Conservation (phyloP, 2,888 invertebrate species). For the Ophion obscuratus region DNA sequence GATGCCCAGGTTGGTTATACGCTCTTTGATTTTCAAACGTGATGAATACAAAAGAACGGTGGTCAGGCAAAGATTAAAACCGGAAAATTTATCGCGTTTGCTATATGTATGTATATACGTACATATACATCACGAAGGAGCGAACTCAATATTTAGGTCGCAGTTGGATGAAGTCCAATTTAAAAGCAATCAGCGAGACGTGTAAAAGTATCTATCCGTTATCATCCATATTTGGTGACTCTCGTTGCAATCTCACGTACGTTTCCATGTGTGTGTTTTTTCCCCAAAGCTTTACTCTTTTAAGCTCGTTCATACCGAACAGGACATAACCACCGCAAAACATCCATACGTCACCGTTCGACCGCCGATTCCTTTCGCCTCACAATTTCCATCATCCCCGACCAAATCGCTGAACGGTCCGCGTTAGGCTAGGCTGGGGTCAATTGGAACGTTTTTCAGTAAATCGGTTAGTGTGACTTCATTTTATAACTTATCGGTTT, state of each 20-base stretch:
- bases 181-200: slow-evolving; percentile 69
- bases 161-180: slow-evolving; percentile 72
- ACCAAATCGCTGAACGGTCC: slow-evolving; percentile 25
- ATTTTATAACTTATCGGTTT: no score
- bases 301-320: slow-evolving; percentile 17
- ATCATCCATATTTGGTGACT: slow-evolving; percentile 50
- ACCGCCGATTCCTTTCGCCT: slow-evolving; percentile 8
- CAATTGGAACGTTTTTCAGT: no score
- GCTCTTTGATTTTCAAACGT: slow-evolving; percentile 46
- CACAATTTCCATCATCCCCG: slow-evolving; percentile 5
- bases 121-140: slow-evolving; percentile 24
- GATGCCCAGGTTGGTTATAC: slow-evolving; percentile 8
- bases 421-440: neutral
- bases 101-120: slow-evolving; percentile 5
- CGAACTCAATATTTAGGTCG: slow-evolving; percentile 61
- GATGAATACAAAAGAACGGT: slow-evolving; percentile 33
- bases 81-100: slow-evolving; percentile 39
- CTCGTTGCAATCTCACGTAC: slow-evolving; percentile 17
- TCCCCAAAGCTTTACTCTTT: slow-evolving; percentile 34
- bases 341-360: slow-evolving; percentile 19
- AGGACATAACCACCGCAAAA: slow-evolving; percentile 13
- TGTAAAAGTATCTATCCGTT: slow-evolving; percentile 42
- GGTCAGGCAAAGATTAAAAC: slow-evolving; percentile 37
- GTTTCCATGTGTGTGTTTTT: slow-evolving; percentile 23
- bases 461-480: no score